These are phyloP conservation scores for Cynopterus brachyotis DNA, from an alignment of 2,113 vertebrate genomes.

Conservation along the genomic window DNA sequence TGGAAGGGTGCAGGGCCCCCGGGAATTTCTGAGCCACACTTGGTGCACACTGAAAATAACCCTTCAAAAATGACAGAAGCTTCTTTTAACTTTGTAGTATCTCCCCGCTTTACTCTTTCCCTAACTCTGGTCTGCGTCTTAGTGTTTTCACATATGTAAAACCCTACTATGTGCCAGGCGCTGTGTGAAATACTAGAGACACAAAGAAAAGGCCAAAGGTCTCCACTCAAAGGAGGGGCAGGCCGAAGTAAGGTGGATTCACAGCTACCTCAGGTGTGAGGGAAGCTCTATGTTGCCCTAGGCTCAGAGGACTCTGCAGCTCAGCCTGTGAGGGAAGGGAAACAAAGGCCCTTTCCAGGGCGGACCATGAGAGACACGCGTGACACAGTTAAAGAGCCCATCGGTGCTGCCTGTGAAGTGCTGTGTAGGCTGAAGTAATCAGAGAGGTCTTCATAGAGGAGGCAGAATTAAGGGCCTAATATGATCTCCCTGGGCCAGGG, in stretches of 20 bases:
- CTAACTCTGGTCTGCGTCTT: background rate
- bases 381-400: background rate
- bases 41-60: background rate
- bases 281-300: rapidly evolving
- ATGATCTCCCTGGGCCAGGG: background rate
- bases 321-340: background rate
- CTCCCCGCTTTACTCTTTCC: background rate
- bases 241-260: background rate
- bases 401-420: background rate
- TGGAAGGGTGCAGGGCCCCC: background rate
- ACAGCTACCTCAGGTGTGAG: background rate
- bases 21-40: background rate
- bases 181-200: background rate
- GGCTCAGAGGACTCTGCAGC: background rate
- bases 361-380: background rate
- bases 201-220: background rate
- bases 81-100: background rate
- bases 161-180: background rate
- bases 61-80: background rate
- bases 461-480: background rate
- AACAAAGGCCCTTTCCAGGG: background rate
- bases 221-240: background rate
- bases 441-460: background rate
- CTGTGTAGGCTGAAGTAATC: background rate
- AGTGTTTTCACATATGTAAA: background rate